Conservation (phyloP, 1,140 invertebrate genomes). For the Dolichoris vasculosae region DNA sequence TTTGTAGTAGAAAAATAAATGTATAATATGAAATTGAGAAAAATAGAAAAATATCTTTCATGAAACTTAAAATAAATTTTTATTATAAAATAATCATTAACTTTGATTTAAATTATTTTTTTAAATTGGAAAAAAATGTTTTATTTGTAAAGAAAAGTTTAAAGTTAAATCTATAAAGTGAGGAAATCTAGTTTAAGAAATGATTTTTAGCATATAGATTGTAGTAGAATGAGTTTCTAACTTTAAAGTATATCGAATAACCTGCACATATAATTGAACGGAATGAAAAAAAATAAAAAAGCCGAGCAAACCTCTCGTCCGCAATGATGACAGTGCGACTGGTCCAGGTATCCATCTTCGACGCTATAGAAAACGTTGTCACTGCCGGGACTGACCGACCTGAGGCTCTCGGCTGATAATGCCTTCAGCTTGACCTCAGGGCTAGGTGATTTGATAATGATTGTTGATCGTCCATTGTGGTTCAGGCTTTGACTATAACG, state of each 20-base stretch:
- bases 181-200: too few species aligned
- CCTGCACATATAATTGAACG: not conserved
- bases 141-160: too few species aligned
- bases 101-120: too few species aligned
- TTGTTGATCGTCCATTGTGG: constrained; percentile 64
- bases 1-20: too few species aligned
- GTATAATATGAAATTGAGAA: too few species aligned
- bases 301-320: constrained; percentile 78
- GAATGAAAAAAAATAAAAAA: constrained; percentile 17
- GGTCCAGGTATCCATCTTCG: constrained; percentile 70
- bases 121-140: too few species aligned
- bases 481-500: constrained; percentile 67
- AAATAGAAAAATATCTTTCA: too few species aligned
- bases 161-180: too few species aligned
- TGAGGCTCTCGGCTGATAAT: constrained; percentile 87
- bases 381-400: constrained; percentile 89
- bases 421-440: constrained; percentile 80
- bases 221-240: not conserved
- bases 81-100: too few species aligned
- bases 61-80: too few species aligned
- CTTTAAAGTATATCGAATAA: not conserved
- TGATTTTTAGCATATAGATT: too few species aligned
- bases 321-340: constrained; percentile 83
- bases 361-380: constrained; percentile 92
- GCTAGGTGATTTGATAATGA: constrained; percentile 72